Base-by-base conservation (phyloP, 2,888 invertebrate genomes). In the Calameuta pallipes region DNA sequence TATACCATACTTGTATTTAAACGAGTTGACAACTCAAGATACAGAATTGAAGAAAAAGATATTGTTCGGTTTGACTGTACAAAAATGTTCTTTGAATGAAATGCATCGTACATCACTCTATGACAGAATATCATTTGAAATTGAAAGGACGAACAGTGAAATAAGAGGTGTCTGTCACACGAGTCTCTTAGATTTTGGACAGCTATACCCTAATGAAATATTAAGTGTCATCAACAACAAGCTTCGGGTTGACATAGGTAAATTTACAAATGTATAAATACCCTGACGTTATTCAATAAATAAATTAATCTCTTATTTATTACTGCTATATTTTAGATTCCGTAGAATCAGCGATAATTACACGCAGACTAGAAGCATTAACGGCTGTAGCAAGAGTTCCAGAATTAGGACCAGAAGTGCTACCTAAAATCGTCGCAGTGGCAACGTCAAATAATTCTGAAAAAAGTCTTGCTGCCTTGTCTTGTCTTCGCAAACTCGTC, bases 171-270 rank as follows among this genome's bases (percentile, higher is more conserved):
- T 92, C 0, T 92, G 93, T 80, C 91, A 94, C 2, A 89, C 92
- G 83, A 92, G 93, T 34, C 90, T 95, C n/a, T 92, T 93, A 81
- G 90, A 91, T 56, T 93, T 94, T 78, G 93, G 94, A 0, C 89
- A 90, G 80, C 91, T 92, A 79, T 93, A 94, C 90, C 93, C 94
- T 0, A 91, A 86, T 89, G 91, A 94, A 93, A 84, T 95, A 90
- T 93, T 91, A 85, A 82, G 92, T 68, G 91, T 93, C 6, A 91
- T 94, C 1, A 92, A 92, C 88, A 92, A 92, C 1, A 92, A 92
- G 76, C 82, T 90, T 33, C 80, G 83, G 41, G 82, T 89, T 13
- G 83, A 85, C 31, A 81, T 83, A 73, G 78, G 82, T 82, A 75
- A 82, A 74, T 75, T 81, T 73, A 78, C 88, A 56, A 74, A 84